Base-by-base conservation (phyloP, 2,888 invertebrate species). In the Euzophera pinguis region DNA sequence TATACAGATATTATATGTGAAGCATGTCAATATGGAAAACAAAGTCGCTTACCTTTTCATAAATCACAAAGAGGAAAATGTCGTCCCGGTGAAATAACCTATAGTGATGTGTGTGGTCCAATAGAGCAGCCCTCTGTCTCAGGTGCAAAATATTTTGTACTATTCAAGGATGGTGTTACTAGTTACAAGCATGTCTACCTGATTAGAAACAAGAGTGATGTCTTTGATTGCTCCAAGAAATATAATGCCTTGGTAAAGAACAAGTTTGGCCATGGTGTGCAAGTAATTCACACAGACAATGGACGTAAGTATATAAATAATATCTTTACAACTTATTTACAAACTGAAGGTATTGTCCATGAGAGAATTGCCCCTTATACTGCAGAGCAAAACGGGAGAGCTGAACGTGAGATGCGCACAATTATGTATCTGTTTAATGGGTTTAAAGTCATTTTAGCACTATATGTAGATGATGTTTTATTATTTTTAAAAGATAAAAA, bases 391-490 rank as follows among this genome's bases (percentile, higher is more conserved):
- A 42, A 42, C 12, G 42, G 42, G 1, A 1, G 42, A 4, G 22
- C 42, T 1, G 42, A 42, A 12, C 1, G 42, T 1, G 42, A 42
- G 12, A 10, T 27, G 3, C 10, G 54, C 13, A n/a, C n/a, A n/a
- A n/a, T 32, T 58, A 17, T 66, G 35, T 59, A 64, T 10, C 6
- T 35, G 35, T 62, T 65, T 49, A 14, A 64, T 52, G 10, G 27
- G 1, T 16, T 49, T n/a, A 68, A 65, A 56, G 56, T 64, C n/a
- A 53, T 58, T 1, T 43, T 67, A 53, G 53, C 66, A 34, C 43
- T 69, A 3, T 69, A 62, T 68, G 71, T 70, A 14, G 67, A 70
- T 58, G 69, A 69, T 58, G 61, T 29, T 0, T 48, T 69, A 27
- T 7, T 66, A 49, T 6, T 68, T 0, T 61, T 62, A 41, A 47